Evolutionary conservation across 2,888 invertebrate genomes (phyloP).

Genomic region (Oegoconia quadripuncta): DNA sequence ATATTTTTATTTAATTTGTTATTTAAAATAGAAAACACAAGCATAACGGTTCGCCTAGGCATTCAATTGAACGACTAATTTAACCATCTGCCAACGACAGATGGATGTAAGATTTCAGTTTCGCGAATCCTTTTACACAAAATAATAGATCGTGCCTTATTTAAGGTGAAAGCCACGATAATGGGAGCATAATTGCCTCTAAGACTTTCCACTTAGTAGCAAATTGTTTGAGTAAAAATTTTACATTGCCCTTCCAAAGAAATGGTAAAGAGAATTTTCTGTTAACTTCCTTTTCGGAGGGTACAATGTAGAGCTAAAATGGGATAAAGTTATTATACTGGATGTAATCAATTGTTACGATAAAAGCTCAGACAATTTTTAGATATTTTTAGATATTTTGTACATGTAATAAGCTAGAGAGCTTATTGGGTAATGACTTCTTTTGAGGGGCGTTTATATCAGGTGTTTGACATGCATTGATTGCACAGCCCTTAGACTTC

Average conservation of each 20-base stretch:
- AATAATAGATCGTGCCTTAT: conserved; percentile 14
- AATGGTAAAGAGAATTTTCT: background rate
- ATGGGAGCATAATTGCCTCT: conserved; percentile 21
- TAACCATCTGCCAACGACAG: too few species aligned
- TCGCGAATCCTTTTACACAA: conserved; percentile 9
- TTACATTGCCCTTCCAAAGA: conserved; percentile 2
- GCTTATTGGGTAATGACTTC: too few species aligned
- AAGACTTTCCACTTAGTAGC: conserved; percentile 13
- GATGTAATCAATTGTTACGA: background rate
- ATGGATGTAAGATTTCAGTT: conserved; percentile 1
- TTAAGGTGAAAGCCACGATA: conserved; percentile 17
- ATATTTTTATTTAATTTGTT: too few species aligned
- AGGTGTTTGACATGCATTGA: too few species aligned
- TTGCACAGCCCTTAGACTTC: too few species aligned
- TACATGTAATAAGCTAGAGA: background rate
- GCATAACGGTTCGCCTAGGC: too few species aligned
- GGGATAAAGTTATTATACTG: background rate
- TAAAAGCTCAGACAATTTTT: background rate
- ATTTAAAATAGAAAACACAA: too few species aligned
- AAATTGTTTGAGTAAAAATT: conserved; percentile 11
- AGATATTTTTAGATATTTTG: background rate
- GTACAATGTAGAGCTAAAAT: background rate
- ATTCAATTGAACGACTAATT: too few species aligned
- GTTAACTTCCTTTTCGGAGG: background rate
- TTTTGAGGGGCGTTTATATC: too few species aligned